Conservation (phyloP, 2,113 vertebrate genomes). For the Myotis brandtii region DNA sequence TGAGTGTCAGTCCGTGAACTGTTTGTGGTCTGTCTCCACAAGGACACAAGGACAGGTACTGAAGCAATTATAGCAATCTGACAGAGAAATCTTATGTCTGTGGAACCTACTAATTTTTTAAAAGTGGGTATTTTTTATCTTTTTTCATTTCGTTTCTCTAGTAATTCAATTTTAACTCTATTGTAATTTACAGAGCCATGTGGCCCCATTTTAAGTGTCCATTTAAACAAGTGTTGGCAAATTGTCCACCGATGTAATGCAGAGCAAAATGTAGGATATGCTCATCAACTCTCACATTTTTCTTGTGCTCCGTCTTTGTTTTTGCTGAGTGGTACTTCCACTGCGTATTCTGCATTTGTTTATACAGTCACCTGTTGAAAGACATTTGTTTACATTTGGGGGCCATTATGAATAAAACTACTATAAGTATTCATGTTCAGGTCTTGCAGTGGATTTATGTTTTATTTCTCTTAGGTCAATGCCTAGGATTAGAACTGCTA, state of each 20-base stretch:
- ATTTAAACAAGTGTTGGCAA: background rate
- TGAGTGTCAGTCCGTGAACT: background rate
- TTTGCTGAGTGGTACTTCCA: background rate
- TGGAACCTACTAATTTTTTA: background rate
- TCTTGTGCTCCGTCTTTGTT: background rate
- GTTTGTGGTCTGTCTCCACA: background rate
- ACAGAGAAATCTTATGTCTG: background rate
- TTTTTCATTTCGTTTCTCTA: constrained; percentile 12
- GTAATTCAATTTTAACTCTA: background rate
- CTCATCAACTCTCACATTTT: background rate
- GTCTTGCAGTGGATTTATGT: background rate
- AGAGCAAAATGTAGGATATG: background rate
- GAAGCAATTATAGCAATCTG: background rate
- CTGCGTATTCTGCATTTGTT: background rate
- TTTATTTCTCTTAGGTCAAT: background rate
- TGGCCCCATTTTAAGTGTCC: background rate
- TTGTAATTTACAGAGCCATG: background rate
- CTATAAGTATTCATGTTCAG: background rate
- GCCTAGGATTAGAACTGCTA: background rate
- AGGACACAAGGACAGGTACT: background rate
- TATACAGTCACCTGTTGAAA: background rate
- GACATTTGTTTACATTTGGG: background rate
- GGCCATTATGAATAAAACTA: background rate
- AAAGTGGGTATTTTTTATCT: background rate
- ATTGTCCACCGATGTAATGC: background rate